Percentiles rank a stretch among this genome's conserved stretches.
Evolutionary conservation across 2,113 vertebrate genomes (phyloP).

Genomic region (Coregonus clupeaformis): DNA sequence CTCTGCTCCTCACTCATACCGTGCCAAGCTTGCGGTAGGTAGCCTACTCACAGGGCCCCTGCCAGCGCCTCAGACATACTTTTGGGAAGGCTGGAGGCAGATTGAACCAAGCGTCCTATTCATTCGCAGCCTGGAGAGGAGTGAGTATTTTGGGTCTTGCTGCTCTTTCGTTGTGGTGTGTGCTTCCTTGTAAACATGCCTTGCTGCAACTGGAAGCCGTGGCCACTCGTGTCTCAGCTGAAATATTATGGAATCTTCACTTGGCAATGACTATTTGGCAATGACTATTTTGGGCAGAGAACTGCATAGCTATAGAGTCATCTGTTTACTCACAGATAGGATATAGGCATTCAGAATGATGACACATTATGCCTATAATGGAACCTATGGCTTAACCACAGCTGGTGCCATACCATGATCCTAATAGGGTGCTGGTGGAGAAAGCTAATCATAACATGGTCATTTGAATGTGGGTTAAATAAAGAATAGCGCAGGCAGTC

Average conservation of each 20-base stretch:
- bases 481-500: conserved; percentile 8
- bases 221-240: neutral
- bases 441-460: neutral
- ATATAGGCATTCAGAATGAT: neutral
- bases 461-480: conserved; percentile 8
- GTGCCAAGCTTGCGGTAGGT: conserved; percentile 37
- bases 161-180: conserved; percentile 36
- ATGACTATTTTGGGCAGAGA: neutral
- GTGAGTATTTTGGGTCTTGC: conserved; percentile 47
- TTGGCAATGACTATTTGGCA: neutral
- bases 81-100: conserved; percentile 31
- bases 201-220: conserved; percentile 26
- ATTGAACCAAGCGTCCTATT: conserved; percentile 24
- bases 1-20: conserved; percentile 22
- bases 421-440: no score
- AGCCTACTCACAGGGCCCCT: conserved; percentile 12
- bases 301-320: neutral
- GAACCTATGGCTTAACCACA: neutral
- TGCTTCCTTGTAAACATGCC: conserved; percentile 37
- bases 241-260: neutral
- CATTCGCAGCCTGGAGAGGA: conserved; percentile 29
- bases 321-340: neutral
- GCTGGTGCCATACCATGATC: neutral
- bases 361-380: neutral
- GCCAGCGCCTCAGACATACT: conserved; percentile 8